These are phyloP conservation scores for Cinclus cinclus DNA, from an alignment of 2,113 vertebrate species.

Conservation along the genomic window DNA sequence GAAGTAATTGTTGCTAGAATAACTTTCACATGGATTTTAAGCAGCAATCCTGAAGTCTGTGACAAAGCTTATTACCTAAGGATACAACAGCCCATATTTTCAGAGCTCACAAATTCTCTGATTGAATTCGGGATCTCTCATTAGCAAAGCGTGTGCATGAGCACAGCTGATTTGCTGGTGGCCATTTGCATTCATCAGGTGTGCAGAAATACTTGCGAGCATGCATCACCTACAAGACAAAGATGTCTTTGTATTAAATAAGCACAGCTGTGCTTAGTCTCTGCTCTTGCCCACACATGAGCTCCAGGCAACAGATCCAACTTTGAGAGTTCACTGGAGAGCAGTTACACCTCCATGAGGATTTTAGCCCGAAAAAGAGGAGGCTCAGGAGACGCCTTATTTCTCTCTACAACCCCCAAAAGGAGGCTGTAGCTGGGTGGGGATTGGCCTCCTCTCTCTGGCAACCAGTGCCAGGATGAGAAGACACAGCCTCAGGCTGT, in stretches of 20 bases:
- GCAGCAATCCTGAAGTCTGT: neutral
- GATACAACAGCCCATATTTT: neutral
- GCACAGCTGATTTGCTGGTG: neutral
- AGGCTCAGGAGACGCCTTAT: neutral
- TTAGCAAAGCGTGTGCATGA: neutral
- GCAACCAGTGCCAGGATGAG: neutral
- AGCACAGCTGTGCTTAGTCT: neutral
- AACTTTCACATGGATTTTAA: neutral
- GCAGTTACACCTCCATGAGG: neutral
- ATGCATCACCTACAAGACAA: neutral
- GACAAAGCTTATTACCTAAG: neutral
- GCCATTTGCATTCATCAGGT: neutral
- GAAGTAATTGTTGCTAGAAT: neutral
- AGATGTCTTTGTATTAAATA: neutral
- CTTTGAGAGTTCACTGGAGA: neutral
- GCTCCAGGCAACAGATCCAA: neutral
- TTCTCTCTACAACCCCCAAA: accelerated
- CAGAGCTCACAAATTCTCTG: neutral
- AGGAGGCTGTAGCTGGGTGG: neutral
- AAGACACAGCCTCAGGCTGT: neutral
- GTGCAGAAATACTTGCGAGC: neutral
- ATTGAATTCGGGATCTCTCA: neutral
- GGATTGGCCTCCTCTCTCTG: accelerated
- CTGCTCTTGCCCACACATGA: accelerated
- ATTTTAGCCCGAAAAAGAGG: neutral